Evolutionary conservation across 2,113 vertebrate genomes (phyloP), one percentile per base, ranked within the genome.

Genomic region (Aptenodytes forsteri): DNA sequence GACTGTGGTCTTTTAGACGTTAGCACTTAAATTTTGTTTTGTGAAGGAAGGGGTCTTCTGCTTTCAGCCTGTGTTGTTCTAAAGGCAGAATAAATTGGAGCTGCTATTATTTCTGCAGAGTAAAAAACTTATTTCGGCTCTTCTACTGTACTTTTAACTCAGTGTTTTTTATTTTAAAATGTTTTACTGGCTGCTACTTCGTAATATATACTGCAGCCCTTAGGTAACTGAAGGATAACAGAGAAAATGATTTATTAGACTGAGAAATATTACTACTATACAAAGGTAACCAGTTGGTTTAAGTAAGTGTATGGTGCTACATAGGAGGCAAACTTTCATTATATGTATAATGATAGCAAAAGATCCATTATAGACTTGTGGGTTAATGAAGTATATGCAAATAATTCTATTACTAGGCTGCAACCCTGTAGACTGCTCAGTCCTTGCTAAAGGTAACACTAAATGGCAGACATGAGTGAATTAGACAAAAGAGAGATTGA

Each of bases 241-340:
- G 49, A 80, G 27, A 70, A 90, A 90, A 88, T 88, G 2, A 90
- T 78, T 66, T 81, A 62, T 82, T 88, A 76, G 38, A 59, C 30
- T 80, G 32, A 56, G 65, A 95, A 83, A 72, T 82, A 85, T 27
- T 78, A 6, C 47, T 70, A 13, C 29, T 87, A 27, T 32, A 52
- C 20, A 62, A 77, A 92, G 55, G 50, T 15, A 61, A 47, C 23
- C 30, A 88, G 21, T 34, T 90, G 46, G 30, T 90, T 96, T 91
- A 94, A 95, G 62, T 69, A 93, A 77, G 38, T 76, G 46, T 30
- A 34, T 62, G 26, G 36, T 10, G 3, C 78, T 93, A 64, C 38
- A 73, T 89, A 81, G 59, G 47, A 81, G 59, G 26, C 54, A 95
- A 89, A 87, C 56, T 92, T 96, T 70, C 77, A 86, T 93, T 96